These are phyloP conservation scores for Stenodera caucasica DNA, from an alignment of 2,888 invertebrate genomes.

Conservation along the genomic window DNA sequence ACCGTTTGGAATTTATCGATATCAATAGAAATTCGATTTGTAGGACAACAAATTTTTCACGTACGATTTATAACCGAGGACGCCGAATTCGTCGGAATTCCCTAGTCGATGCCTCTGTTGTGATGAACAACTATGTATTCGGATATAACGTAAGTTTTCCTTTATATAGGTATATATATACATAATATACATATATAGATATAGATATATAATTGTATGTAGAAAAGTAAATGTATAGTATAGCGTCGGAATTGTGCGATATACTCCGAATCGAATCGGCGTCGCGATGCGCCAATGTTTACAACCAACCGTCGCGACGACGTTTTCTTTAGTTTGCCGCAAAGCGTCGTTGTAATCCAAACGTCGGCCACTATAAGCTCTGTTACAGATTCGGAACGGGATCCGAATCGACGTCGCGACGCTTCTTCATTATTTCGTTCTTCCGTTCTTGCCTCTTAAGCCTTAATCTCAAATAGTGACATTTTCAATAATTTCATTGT, in stretches of 20 bases:
- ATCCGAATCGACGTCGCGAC: background rate
- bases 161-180: constrained; percentile 32
- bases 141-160: constrained; percentile 36
- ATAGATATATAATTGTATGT: constrained; percentile 21
- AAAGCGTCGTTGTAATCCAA: constrained; percentile 39
- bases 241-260: constrained; percentile 33
- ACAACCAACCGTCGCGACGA: constrained; percentile 51
- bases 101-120: constrained; percentile 40
- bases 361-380: constrained; percentile 10
- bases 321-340: constrained; percentile 52
- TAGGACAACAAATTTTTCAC: constrained; percentile 51
- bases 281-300: constrained; percentile 54
- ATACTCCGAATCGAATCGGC: constrained; percentile 34
- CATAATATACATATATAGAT: background rate
- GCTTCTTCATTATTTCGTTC: background rate
- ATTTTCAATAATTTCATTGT: background rate
- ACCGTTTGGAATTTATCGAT: constrained; percentile 46
- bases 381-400: constrained; percentile 3
- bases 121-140: constrained; percentile 14
- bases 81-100: constrained; percentile 45
- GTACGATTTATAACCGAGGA: constrained; percentile 45
- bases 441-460: background rate
- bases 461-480: background rate
- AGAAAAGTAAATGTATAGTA: constrained; percentile 23
- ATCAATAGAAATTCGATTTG: constrained; percentile 52